Evolutionary conservation across 1,140 invertebrate species (phyloP), one percentile per base, ranked within the genome.

Genomic region (Polypedilum pembai): DNA sequence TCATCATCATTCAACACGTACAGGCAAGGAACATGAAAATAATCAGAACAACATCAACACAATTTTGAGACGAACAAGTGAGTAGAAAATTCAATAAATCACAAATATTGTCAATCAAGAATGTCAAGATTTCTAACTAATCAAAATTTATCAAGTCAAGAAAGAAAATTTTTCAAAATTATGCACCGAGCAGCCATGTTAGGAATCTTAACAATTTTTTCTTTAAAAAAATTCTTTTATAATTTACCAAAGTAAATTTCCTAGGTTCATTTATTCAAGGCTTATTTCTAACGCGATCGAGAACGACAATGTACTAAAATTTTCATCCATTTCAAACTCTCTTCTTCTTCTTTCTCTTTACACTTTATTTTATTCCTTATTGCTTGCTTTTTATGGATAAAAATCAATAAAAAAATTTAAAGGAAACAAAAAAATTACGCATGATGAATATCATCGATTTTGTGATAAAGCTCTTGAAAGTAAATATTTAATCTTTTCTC

Each of bases 391-490:
- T 56, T 56, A 45, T 56, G 45, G 12, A n/a, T 56, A n/a, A n/a
- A 56, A n/a, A 56, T 12, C 45, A 56, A n/a, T 20, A 69, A 69
- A 20, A 21, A 69, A 66, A 18, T 66, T 21, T 69, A 33, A 75
- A 77, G 79, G 80, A 76, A 77, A 79, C 77, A 76, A 77, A 77
- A 85, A 77, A 77, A 85, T 88, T 77, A 88, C 87, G 4, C 85
- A 88, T 79, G 88, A 90, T 80, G 90, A 92, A 79, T 91, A 91
- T 81, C 89, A 91, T 80, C 88, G 88, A 80, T 91, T 90, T 83
- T 90, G 88, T 83, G 90, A 91, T 83, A 85, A 86, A 77, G 89
- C 89, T 78, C 85, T 93, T 75, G 91, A 92, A 87, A 90, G 89
- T 91, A 90, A 86, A 78, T 82, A 81, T 81, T 15, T 75, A 73